A percentile compares a stretch with the other conserved stretches of the same genome.
Evolutionary conservation across 2,113 vertebrate species (phyloP).

Genomic region (Alethe diademata): DNA sequence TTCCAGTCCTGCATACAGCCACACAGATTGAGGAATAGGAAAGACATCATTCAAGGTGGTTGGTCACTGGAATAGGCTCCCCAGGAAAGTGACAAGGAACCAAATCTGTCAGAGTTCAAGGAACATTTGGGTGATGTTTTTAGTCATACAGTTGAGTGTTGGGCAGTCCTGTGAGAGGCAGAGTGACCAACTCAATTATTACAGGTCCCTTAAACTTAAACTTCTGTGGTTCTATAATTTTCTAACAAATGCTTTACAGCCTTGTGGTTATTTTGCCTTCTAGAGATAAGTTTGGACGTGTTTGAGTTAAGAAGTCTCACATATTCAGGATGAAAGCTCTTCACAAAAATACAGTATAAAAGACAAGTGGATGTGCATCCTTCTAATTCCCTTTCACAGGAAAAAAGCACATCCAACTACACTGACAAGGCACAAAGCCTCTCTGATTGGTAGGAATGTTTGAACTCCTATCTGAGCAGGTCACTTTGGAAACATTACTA

Average conservation of each 20-base stretch:
- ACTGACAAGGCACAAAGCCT: neutral
- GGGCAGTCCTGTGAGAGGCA: neutral
- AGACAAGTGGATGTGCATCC: neutral
- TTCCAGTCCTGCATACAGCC: neutral
- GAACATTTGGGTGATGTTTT: neutral
- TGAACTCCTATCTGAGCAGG: neutral
- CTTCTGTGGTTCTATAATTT: neutral
- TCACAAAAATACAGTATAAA: neutral
- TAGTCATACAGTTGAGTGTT: neutral
- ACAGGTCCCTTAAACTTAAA: neutral
- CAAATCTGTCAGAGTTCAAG: neutral
- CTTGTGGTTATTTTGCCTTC: neutral
- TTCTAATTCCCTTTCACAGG: neutral
- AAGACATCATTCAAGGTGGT: accelerated
- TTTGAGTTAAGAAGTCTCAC: neutral
- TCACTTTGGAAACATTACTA: neutral
- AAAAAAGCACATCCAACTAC: neutral
- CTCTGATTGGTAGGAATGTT: neutral
- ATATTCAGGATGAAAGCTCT: neutral
- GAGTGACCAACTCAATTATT: neutral
- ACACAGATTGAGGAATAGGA: neutral
- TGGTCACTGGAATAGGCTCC: neutral
- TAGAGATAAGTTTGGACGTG: neutral
- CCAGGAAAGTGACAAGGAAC: neutral
- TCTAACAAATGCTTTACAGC: neutral